Evolutionary conservation across 2,113 vertebrate species (phyloP).

Genomic region (Mustela nigripes): DNA sequence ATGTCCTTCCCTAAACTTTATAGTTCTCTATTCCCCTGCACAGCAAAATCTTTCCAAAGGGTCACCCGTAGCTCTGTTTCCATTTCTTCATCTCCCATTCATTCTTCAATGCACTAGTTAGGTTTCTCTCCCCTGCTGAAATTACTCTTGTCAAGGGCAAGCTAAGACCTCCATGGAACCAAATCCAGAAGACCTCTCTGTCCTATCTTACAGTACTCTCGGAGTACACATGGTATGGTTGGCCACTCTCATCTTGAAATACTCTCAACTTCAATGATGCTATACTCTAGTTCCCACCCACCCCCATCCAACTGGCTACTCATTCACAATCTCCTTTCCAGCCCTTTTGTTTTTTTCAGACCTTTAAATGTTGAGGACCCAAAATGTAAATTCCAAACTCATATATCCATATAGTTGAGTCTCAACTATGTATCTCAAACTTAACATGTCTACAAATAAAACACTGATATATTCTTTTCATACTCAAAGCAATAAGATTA

Average conservation of each 20-base stretch:
- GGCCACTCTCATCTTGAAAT: not conserved
- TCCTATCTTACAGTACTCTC: not conserved
- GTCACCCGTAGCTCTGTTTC: not conserved
- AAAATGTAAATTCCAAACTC: not conserved
- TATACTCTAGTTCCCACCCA: not conserved
- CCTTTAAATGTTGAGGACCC: not conserved
- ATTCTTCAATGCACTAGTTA: not conserved
- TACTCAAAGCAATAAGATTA: not conserved
- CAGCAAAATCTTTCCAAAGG: not conserved
- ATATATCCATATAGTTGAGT: not conserved
- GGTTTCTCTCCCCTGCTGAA: not conserved
- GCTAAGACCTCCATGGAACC: not conserved
- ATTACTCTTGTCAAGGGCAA: not conserved
- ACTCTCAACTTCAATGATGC: not conserved
- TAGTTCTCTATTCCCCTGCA: not conserved
- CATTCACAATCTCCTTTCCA: not conserved
- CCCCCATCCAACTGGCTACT: not conserved
- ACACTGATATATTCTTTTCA: not conserved
- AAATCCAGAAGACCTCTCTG: not conserved
- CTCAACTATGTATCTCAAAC: not conserved
- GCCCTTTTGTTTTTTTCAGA: not conserved
- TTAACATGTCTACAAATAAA: slow-evolving; percentile 51
- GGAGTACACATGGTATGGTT: accelerated
- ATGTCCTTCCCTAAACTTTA: not conserved
- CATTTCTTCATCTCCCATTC: not conserved